phyloP scores from a whole-genome alignment of 2,797 vertebrate genomes.

The Channa striata region DNA sequence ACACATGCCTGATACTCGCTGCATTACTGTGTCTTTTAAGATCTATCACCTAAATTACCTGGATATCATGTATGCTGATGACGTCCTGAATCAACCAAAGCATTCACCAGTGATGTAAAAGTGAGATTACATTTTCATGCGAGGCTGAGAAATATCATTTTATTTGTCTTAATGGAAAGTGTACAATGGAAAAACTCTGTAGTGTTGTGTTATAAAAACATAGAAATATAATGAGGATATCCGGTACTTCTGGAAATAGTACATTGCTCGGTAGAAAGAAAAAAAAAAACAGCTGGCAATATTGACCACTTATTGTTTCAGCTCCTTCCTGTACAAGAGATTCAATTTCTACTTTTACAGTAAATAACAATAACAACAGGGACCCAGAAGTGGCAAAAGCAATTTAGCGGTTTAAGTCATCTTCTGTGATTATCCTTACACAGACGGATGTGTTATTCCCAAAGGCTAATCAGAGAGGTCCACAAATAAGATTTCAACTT shows the following conservation, averaged over 20 bases:
- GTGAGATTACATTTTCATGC: conserved; percentile 61
- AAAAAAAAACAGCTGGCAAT: conserved; percentile 25
- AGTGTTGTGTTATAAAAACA: conserved; percentile 21
- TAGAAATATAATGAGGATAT: conserved; percentile 29
- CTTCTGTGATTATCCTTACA: conserved; percentile 41
- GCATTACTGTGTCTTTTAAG: conserved; percentile 58
- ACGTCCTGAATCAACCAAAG: conserved; percentile 56
- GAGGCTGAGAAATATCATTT: conserved; percentile 42
- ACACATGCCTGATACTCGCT: conserved; percentile 70
- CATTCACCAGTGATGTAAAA: conserved; percentile 43
- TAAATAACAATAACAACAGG: conserved; percentile 57
- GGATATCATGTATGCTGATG: conserved; percentile 61
- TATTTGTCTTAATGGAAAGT: conserved; percentile 54
- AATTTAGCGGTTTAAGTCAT: conserved; percentile 46
- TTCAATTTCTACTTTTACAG: conserved; percentile 47
- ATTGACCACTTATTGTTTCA: conserved; percentile 47
- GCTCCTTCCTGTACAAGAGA: conserved; percentile 34
- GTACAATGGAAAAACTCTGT: conserved; percentile 23
- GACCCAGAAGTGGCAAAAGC: conserved; percentile 16
- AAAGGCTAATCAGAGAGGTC: conserved; percentile 29
- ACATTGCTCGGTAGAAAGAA: conserved; percentile 1
- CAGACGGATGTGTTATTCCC: conserved; percentile 30
- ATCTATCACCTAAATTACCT: conserved; percentile 70
- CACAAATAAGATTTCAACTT: conserved; percentile 21
- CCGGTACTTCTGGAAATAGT: conserved; percentile 15